Evolutionary conservation across 2,888 invertebrate species (phyloP), one percentile per base, ranked within the genome.

Genomic region (Andricus quercusramuli): DNA sequence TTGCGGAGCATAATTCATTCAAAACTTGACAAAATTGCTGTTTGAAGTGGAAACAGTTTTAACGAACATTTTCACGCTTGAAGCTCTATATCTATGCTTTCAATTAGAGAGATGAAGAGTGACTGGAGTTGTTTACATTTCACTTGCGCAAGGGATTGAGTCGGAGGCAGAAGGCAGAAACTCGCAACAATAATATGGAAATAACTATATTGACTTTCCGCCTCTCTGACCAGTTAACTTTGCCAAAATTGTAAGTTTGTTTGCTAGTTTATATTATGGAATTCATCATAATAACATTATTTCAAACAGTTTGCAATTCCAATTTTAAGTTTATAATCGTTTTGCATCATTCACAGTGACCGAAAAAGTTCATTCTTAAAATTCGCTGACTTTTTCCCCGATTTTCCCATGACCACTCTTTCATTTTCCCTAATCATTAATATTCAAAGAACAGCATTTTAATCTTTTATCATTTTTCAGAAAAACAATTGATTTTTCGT

Each of bases 21-120:
- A 25, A 62, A 62, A 62, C 62, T 29, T 25, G 25, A 62, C 15
- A 62, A 62, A 62, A 25, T 25, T 13, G 22, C 25, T 62, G 11
- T 25, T 62, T 13, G 62, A 17, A 62, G 6, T 15, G 62, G 15
- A 62, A 62, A 62, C 62, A 25, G 5, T 22, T 62, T 62, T 62
- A 62, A 62, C 62, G 25, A 22, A 62, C 13, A 62, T 17, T 62
- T 62, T 62, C 25, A 62, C 62, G 25, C 25, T 62, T 22, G 4
- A 62, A 62, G 25, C 62, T 62, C 15, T 29, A 25, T 62, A 62
- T 25, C 62, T 62, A 25, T 62, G 62, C 22, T 62, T 62, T 62
- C 62, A 62, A 62, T 62, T 62, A 62, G 62, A 25, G 62, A 62
- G 62, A 62, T 62, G 62, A 62, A 62, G 62, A 62, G 62, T 62